Evolutionary conservation across 2,888 invertebrate species (phyloP), one percentile per base, ranked within the genome.

Genomic region (Drosophila acutilabella): DNA sequence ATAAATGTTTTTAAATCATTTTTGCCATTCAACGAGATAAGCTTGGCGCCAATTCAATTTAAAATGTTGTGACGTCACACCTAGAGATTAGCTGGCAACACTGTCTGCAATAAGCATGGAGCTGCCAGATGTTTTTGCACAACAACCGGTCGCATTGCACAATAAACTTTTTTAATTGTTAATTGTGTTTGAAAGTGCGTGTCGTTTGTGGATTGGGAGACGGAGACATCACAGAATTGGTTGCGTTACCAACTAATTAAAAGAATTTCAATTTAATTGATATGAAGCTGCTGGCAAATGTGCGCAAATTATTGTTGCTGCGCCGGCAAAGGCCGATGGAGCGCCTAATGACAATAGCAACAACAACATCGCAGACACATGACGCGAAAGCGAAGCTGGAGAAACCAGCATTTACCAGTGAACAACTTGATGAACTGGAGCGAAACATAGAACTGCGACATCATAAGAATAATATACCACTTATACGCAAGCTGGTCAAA

Each of bases 401-500:
- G 7, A 20, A 60, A 70, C 65, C 70, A 54, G 76, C 71, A 40
- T 44, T 80, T 64, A 75, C 73, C 60, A 71, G 78, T 62, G 58
- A 56, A n/a, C 76, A 90, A 30, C 77, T 91, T 52, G 74, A 81
- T 11, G 71, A 71, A 11, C 62, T 81, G 10, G 91, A 91, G 59
- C 79, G 80, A 18, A 92, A 91, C 73, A 69, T 80, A 14, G 16
- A 78, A 18, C 47, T 90, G 7, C 78, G 91, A 0, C 81, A 88
- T 16, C 82, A 87, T 50, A 79, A 53, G 11, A 91, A 90, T 42
- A 91, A 91, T 33, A 53, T 91, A 1, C 81, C 88, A 0, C 30
- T 65, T 1, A 89, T 91, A 44, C 82, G 90, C 0, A 40, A 79
- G 14, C 66, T 91, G 2, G 4, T 91, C 3, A 8, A 64, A 1